Evolutionary conservation across 2,888 invertebrate species (phyloP), one percentile per base, ranked within the genome.

Genomic region (Spodoptera littoralis): DNA sequence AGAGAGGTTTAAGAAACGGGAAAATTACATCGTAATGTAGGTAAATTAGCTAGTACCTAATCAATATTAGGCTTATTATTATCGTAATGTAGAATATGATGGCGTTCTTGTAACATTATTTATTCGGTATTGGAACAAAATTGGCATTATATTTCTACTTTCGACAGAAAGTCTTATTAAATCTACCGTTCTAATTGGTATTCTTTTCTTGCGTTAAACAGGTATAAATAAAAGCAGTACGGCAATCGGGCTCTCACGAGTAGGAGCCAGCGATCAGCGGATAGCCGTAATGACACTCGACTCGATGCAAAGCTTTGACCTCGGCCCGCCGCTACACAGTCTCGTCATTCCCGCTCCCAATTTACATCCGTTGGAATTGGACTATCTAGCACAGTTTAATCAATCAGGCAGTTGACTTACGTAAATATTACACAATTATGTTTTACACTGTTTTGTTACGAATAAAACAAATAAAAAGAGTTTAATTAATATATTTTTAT

Each of bases 281-380:
- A 98, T 99, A 80, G 92, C 96, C 12, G 97, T 96, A 45, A 96
- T 96, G 83, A 95, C 97, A 11, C 92, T 99, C 69, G 89, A 95
- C 71, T 95, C 97, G 74, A 97, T 99, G 98, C 90, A 95, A 54
- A 83, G 91, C 22, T 90, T 90, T 49, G 96, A 98, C 84, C 94
- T 99, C 71, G 99, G 99, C 4, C 95, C 96, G 44, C 99, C 99
- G 1, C 95, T 99, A 48, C 99, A 99, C 93, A 99, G 98, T 48
- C 95, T 99, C 48, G 97, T 99, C 58, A 97, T 99, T 83, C 97
- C 98, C 67, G 98, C 97, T 46, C 95, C 96, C 76, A 90, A 93
- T 65, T 94, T 99, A 88, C 99, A 99, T 95, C 98, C 98, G 11
- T 90, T 99, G 43, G 99, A 99, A 95, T 88, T 95, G 59, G 99